Evolutionary conservation across 2,888 invertebrate species (phyloP).

Genomic region (Pyrrhopygopsis socrates): DNA sequence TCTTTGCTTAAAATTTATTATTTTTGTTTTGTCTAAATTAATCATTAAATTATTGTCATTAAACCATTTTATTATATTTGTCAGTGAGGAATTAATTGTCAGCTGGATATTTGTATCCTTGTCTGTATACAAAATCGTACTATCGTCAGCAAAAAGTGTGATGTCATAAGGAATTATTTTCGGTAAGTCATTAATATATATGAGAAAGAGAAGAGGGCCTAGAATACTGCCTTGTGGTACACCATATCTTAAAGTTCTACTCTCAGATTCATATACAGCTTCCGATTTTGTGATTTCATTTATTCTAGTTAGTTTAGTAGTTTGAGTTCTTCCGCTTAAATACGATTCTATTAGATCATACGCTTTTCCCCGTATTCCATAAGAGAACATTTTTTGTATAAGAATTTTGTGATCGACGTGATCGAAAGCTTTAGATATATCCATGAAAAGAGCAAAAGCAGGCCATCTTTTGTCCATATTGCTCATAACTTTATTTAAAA

Average conservation of each 20-base stretch:
- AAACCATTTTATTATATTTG: neutral
- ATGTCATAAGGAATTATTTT: neutral
- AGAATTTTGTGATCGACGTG: neutral
- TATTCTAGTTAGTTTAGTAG: neutral
- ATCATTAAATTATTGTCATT: slow-evolving; percentile 6
- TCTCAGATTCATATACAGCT: neutral
- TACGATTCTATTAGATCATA: neutral
- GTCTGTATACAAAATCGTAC: slow-evolving; percentile 1
- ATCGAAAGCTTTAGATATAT: neutral
- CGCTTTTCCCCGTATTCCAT: neutral
- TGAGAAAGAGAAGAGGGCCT: neutral
- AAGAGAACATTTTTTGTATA: neutral
- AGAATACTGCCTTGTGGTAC: neutral
- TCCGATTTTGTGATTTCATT: neutral
- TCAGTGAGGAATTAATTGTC: neutral
- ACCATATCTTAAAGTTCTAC: neutral
- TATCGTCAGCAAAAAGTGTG: slow-evolving; percentile 9
- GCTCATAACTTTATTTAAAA: neutral
- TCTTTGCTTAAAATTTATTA: neutral
- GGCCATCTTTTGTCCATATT: neutral
- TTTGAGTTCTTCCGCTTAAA: neutral
- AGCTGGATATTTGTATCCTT: neutral
- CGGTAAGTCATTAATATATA: neutral
- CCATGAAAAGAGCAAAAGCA: neutral
- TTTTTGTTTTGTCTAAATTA: slow-evolving; percentile 8